Evolutionary conservation across 2,888 invertebrate species (phyloP).

Genomic region (Catocala fraxini): DNA sequence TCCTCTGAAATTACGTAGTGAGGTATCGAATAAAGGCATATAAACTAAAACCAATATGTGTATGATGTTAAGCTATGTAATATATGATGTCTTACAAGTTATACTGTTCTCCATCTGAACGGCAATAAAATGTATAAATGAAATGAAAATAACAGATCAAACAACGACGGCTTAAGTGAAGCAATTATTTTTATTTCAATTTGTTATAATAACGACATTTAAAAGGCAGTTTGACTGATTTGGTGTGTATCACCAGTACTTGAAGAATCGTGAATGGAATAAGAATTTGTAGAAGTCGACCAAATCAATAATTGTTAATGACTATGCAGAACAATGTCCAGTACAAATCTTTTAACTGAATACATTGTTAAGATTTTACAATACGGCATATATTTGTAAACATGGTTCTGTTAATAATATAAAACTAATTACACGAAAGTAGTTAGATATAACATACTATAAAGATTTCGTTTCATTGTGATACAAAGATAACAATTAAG

Average conservation of each 20-base stretch:
- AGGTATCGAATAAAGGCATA: too few species aligned
- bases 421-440: too few species aligned
- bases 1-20: too few species aligned
- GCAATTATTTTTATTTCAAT: constrained; percentile 2
- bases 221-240: background rate
- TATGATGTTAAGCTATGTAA: background rate
- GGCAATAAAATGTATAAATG: background rate
- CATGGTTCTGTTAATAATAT: background rate
- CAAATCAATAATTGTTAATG: constrained; percentile 4
- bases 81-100: background rate
- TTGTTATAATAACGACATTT: constrained; percentile 9
- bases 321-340: background rate
- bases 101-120: constrained; percentile 3
- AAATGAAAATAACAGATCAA: constrained; percentile 5
- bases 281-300: constrained; percentile 13
- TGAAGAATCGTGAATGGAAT: constrained; percentile 5
- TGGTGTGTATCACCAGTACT: background rate
- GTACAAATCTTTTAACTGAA: too few species aligned
- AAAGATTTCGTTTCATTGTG: background rate
- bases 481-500: background rate
- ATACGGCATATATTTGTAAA: too few species aligned
- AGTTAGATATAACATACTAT: too few species aligned
- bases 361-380: too few species aligned
- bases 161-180: constrained; percentile 1
- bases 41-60: too few species aligned